Evolutionary conservation across 2,797 vertebrate genomes (phyloP), one percentile per base, ranked within the genome.

Genomic region (Chrosomus eos): DNA sequence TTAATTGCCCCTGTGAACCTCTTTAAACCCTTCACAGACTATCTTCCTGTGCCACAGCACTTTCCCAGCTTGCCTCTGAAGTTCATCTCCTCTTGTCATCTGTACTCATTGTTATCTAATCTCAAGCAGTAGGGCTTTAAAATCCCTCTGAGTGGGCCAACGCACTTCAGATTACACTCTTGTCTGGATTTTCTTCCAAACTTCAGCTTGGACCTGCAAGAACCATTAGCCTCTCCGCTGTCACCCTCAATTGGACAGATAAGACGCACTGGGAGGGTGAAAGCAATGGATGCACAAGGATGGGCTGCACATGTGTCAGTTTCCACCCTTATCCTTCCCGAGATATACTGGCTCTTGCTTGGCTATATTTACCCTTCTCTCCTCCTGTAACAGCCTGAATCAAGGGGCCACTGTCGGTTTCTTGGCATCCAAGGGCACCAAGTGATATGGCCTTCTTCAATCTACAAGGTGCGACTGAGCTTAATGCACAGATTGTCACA

Each of bases 41-140:
- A 53, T 76, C 60, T 2, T 19, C 1, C 23, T 43, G 21, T 36
- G 18, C 13, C 68, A 90, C 84, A 85, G 74, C 85, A 89, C 89
- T 92, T 91, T 87, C 89, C 48, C 28, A 68, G 72, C 45, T 68
- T 60, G 60, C 82, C 53, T 62, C 68, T 81, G 7, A 62, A 73
- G 83, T 40, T 14, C 5, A 82, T 85, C 9, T 38, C 75, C 53
- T 83, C 86, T 87, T 82, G 38, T 74, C 7, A 38, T 81, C 83
- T 87, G 71, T 67, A 53, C 88, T 68, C 16, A 21, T 26, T 85
- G 40, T 79, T 85, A 81, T 87, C 82, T 87, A 85, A 85, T 87
- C 72, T 87, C 40, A 60, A 80, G 53, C 67, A 60, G n/a, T 43
- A 38, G 26, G 38, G 66, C 66, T 84, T 70, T 84, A 78, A 84